Conservation (phyloP, 64 coral and sea anemone species). For the Montipora sp. region DNA sequence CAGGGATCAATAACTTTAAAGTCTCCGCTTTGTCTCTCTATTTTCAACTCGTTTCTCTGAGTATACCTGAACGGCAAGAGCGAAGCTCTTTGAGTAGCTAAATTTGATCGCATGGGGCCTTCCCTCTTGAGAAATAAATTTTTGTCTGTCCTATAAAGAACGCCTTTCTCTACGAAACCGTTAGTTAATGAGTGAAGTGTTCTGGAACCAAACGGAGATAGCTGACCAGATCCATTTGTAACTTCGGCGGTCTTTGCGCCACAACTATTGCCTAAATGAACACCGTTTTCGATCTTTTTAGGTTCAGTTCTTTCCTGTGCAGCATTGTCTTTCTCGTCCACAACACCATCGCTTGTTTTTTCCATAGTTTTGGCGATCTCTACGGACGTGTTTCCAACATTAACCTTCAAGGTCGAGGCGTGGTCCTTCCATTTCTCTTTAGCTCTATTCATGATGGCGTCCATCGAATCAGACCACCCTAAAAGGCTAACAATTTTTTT, state of each 20-base stretch:
- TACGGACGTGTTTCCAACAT: constrained; percentile 8
- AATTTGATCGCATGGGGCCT: constrained; percentile 18
- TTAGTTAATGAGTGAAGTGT: constrained; percentile 19
- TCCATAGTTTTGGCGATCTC: constrained; percentile 45
- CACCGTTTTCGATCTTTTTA: background rate
- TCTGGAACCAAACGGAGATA: background rate
- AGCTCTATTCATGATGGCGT: constrained; percentile 42
- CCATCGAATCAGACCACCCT: constrained; percentile 76
- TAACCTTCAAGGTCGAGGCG: background rate
- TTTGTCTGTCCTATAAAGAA: constrained; percentile 18
- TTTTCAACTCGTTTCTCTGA: constrained; percentile 43
- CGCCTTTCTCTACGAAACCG: constrained; percentile 7
- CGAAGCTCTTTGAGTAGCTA: constrained; percentile 28
- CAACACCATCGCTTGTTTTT: background rate
- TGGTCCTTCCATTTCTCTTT: constrained; percentile 69
- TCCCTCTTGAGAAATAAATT: constrained; percentile 19
- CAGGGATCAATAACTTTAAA: constrained; percentile 78
- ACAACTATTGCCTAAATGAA: background rate
- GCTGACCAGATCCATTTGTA: background rate
- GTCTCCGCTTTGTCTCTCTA: constrained; percentile 1
- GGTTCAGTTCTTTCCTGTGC: background rate
- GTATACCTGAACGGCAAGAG: constrained; percentile 71
- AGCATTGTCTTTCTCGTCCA: background rate
- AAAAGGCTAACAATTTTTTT: constrained; percentile 70
- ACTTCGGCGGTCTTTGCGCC: background rate